Evolutionary conservation across 2,797 vertebrate genomes (phyloP).

Genomic region (Scleropages formosus): DNA sequence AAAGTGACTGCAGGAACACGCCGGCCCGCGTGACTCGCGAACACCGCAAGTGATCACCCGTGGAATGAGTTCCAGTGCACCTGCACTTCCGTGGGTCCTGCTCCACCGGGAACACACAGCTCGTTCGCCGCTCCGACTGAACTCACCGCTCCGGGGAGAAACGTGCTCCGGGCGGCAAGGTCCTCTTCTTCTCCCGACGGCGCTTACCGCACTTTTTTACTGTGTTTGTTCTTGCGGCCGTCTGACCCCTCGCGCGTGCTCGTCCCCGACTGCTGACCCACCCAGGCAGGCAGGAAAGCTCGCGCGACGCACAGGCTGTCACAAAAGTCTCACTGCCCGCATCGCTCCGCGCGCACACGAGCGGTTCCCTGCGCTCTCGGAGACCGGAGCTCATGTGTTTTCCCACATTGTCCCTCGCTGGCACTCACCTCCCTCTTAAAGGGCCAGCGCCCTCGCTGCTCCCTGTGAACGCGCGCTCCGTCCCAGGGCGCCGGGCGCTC

Average conservation of each 20-base stretch:
- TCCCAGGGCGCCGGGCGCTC: no score
- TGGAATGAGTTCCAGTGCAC: no score
- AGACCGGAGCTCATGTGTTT: constrained; percentile 58
- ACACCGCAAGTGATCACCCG: no score
- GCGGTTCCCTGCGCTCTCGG: constrained; percentile 45
- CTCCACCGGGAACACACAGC: no score
- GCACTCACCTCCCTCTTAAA: constrained; percentile 78
- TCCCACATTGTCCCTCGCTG: constrained; percentile 57
- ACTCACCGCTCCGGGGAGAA: constrained; percentile 65
- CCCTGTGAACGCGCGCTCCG: constrained; percentile 18
- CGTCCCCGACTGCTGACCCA: not conserved
- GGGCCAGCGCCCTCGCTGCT: constrained; percentile 63
- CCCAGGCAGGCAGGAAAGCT: not conserved
- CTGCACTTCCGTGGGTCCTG: no score
- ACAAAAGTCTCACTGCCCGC: constrained; percentile 8
- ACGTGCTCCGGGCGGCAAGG: constrained; percentile 40
- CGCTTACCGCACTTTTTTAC: no score
- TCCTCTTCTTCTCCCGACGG: constrained; percentile 50
- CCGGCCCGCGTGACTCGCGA: no score
- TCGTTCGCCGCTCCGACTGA: not conserved
- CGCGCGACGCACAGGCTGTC: not conserved
- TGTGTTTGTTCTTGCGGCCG: no score
- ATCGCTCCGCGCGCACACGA: constrained; percentile 9
- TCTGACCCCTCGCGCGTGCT: constrained; percentile 33
- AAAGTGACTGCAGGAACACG: no score